Percentiles rank a stretch among this genome's conserved stretches.
Evolutionary conservation across 2,888 invertebrate genomes (phyloP).

Genomic region (Conus canariensis): DNA sequence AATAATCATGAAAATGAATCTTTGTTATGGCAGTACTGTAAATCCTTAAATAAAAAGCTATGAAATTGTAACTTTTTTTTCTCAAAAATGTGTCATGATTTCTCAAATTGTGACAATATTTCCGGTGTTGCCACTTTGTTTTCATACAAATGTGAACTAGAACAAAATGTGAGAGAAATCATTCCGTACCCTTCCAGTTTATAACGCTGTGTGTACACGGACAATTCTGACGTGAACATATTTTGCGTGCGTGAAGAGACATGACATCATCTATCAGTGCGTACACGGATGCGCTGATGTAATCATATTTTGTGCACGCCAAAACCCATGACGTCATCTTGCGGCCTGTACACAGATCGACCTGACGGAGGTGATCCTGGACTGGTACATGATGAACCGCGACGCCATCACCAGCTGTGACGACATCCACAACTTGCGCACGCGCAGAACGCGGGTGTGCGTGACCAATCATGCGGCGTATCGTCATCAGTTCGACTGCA

Average conservation of each 20-base stretch:
- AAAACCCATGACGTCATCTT: background rate
- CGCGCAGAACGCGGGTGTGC: conserved; percentile 51
- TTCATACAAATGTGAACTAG: no score
- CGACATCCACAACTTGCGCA: conserved; percentile 53
- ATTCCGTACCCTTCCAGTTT: no score
- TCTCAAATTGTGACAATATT: no score
- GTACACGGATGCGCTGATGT: background rate
- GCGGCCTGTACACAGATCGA: conserved; percentile 43
- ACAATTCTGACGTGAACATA: background rate
- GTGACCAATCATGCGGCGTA: conserved; percentile 54
- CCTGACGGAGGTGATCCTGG: conserved; percentile 50
- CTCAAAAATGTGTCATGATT: no score
- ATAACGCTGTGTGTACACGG: background rate
- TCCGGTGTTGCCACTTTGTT: no score
- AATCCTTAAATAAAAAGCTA: no score
- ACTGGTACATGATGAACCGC: conserved; percentile 54
- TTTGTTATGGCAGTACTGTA: no score
- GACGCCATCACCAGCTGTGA: conserved; percentile 57
- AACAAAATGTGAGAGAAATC: no score
- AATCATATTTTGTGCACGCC: background rate
- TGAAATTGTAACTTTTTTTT: no score
- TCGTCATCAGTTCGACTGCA: conserved; percentile 55
- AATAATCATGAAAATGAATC: no score
- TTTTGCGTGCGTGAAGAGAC: background rate
- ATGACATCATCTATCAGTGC: background rate